phyloP scores from a whole-genome alignment of 1,140 invertebrate genomes.

The Drosophila repleta region DNA sequence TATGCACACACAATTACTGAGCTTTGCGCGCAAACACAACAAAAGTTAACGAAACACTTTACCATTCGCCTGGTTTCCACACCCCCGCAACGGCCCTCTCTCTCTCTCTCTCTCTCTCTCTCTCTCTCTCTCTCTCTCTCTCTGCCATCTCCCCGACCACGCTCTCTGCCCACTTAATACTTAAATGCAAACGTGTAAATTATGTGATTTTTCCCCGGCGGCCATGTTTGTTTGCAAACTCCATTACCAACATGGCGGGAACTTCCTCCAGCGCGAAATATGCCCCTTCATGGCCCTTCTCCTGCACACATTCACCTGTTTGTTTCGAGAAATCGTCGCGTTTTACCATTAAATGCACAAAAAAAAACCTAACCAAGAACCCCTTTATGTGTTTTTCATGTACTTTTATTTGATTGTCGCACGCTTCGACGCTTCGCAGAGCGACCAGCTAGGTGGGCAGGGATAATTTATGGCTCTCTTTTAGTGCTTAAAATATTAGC shows the following conservation, averaged over 20 bases:
- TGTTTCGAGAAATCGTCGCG: conserved; percentile 77
- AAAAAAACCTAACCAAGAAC: conserved; percentile 44
- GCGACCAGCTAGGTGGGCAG: conserved; percentile 3
- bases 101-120: too few species aligned
- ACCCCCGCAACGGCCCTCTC: not conserved
- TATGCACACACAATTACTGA: conserved; percentile 50
- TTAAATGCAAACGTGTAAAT: conserved; percentile 82
- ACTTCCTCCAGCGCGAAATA: conserved; percentile 33
- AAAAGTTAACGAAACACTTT: conserved; percentile 80
- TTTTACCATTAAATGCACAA: conserved; percentile 65
- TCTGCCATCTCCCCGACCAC: not conserved
- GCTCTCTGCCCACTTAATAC: conserved; percentile 70
- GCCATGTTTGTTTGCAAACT: conserved; percentile 82
- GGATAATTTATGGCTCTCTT: conserved; percentile 64
- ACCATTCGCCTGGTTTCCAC: conserved; percentile 18
- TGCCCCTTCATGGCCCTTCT: not conserved
- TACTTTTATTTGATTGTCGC: conserved; percentile 82
- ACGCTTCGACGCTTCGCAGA: conserved; percentile 63
- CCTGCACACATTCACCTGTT: conserved; percentile 54
- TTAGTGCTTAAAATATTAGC: conserved; percentile 81
- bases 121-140: too few species aligned
- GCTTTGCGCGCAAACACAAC: conserved; percentile 66
- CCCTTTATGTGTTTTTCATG: conserved; percentile 81
- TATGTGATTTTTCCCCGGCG: conserved; percentile 81
- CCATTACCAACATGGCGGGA: conserved; percentile 80